Conservation (phyloP, 2,113 vertebrate species). For the Puntigrus tetrazona region DNA sequence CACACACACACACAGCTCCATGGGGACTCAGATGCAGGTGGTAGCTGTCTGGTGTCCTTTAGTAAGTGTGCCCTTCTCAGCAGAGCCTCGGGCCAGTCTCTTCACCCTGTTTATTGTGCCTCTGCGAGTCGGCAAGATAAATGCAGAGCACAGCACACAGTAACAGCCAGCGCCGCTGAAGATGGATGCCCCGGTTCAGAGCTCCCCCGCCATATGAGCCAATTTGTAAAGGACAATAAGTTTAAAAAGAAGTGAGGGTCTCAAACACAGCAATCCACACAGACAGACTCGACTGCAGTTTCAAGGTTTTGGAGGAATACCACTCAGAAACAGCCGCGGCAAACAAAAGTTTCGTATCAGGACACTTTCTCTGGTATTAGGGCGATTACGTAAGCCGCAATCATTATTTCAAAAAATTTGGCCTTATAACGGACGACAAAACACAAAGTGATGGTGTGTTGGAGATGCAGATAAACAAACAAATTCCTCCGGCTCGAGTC, state of each 20-base stretch:
- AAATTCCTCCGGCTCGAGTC: slow-evolving; percentile 14
- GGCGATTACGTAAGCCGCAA: slow-evolving; percentile 13
- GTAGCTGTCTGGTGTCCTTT: slow-evolving; percentile 56
- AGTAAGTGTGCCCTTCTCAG: slow-evolving; percentile 45
- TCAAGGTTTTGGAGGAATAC: slow-evolving; percentile 10
- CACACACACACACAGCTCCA: slow-evolving; percentile 32
- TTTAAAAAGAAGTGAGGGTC: slow-evolving; percentile 48
- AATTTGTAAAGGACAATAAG: slow-evolving; percentile 59
- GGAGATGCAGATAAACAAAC: slow-evolving; percentile 40
- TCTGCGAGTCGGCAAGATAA: slow-evolving; percentile 45
- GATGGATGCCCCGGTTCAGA: slow-evolving; percentile 51
- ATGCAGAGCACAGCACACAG: slow-evolving; percentile 45
- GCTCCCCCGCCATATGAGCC: slow-evolving; percentile 55
- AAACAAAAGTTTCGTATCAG: slow-evolving; percentile 2
- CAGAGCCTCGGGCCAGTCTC: slow-evolving; percentile 45
- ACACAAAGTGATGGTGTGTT: slow-evolving; percentile 37
- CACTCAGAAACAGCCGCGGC: slow-evolving; percentile 5
- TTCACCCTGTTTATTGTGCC: slow-evolving; percentile 50
- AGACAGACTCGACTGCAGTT: slow-evolving; percentile 4
- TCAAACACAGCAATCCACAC: slow-evolving; percentile 48
- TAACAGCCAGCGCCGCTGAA: slow-evolving; percentile 43
- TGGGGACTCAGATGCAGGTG: slow-evolving; percentile 57
- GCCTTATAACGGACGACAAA: slow-evolving; percentile 17
- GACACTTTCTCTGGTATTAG: slow-evolving; percentile 12
- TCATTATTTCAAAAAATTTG: slow-evolving; percentile 37